Evolutionary conservation across 2,113 vertebrate species (phyloP), one percentile per base, ranked within the genome.

Genomic region (Upupa epops): DNA sequence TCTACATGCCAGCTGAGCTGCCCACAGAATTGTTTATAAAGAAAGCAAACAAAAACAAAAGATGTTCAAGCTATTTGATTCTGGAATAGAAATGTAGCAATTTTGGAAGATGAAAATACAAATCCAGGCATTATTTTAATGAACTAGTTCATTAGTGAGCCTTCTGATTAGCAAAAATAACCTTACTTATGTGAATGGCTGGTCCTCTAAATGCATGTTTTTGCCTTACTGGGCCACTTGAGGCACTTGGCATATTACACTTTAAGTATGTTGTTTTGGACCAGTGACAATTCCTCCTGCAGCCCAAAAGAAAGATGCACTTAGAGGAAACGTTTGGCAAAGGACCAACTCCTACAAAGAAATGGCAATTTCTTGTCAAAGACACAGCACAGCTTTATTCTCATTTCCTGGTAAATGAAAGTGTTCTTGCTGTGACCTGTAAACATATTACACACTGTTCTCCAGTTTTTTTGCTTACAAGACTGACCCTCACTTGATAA

Each of bases 241-340:
- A 95, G 40, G 82, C 80, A 83, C 74, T 94, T 94, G 75, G 83
- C 49, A 5, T 90, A 89, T 86, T 95, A 85, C 56, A 83, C 45
- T 91, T 96, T 68, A 91, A 91, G 89, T 91, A 90, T 88, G 83
- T 78, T 92, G 59, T 86, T 92, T 95, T 96, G 96, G 95, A 95
- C 32, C 21, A 66, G 52, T 89, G 92, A 96, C 95, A 96, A 92
- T 85, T 96, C 65, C 73, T 94, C 84, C 89, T 11, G 12, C 72
- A 93, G 87, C 71, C 75, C 74, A 31, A 86, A 95, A 89, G 87
- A 96, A 95, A 91, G 74, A 96, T 73, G 51, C 78, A 81, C 81
- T 96, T 93, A 74, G 78, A 91, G 48, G 72, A 92, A 95, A 90
- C 0, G 0, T 59, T 42, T 96, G 96, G 90, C 92, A 88, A 83